These are phyloP conservation scores for Cisticola juncidis DNA, from an alignment of 2,113 vertebrate species.

Conservation along the genomic window DNA sequence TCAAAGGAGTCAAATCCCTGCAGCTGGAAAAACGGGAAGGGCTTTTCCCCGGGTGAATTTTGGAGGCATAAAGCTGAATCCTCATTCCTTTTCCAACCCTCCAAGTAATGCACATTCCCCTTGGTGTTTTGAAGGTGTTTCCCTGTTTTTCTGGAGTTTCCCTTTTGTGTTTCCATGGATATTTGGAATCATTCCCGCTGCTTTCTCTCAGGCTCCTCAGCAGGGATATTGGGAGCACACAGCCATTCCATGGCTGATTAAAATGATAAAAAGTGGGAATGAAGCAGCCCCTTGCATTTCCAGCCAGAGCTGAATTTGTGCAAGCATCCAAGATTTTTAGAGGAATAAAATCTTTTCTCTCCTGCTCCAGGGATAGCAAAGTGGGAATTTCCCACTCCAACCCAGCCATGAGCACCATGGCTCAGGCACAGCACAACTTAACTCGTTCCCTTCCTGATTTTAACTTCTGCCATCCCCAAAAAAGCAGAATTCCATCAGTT, in stretches of 20 bases:
- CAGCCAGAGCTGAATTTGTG: background rate
- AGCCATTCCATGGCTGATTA: background rate
- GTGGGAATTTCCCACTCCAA: background rate
- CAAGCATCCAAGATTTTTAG: background rate
- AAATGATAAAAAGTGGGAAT: background rate
- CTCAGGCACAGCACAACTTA: background rate
- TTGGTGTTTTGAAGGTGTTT: background rate
- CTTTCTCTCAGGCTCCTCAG: background rate
- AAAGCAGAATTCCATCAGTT: rapidly evolving
- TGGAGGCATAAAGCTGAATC: background rate
- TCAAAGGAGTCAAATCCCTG: background rate
- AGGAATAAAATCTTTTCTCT: background rate
- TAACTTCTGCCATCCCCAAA: rapidly evolving
- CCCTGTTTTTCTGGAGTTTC: background rate
- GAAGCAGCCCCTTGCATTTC: background rate
- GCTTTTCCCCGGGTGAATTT: background rate
- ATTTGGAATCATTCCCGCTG: background rate
- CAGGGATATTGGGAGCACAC: background rate
- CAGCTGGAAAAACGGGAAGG: background rate
- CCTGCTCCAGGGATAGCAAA: background rate
- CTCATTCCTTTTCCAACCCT: rapidly evolving
- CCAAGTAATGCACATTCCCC: background rate
- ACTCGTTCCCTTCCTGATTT: background rate
- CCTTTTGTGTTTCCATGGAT: background rate
- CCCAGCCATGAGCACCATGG: background rate